phyloP scores from a whole-genome alignment of 2,888 invertebrate genomes.

The Callosobruchus maculatus region DNA sequence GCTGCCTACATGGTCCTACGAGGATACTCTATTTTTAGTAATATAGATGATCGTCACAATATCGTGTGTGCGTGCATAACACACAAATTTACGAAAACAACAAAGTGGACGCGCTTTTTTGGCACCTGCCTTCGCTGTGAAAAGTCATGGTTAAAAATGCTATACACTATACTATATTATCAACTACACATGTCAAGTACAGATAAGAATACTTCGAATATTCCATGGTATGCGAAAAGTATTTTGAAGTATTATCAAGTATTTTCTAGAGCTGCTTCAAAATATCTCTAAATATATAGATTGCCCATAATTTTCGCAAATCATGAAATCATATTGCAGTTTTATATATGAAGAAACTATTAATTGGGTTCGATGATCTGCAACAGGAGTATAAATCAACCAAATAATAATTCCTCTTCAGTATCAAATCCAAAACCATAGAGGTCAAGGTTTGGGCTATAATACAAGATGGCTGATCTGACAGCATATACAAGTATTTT shows the following conservation, averaged over 20 bases:
- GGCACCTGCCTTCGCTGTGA: neutral
- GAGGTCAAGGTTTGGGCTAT: too few relatives aligned
- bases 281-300: too few relatives aligned
- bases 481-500: too few relatives aligned
- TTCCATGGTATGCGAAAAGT: neutral
- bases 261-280: neutral
- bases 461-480: too few relatives aligned
- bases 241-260: neutral
- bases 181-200: neutral
- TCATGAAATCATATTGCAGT: too few relatives aligned
- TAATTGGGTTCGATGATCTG: too few relatives aligned
- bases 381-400: too few relatives aligned
- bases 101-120: neutral
- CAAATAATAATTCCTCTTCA: too few relatives aligned
- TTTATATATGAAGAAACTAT: too few relatives aligned
- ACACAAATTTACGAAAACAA: neutral
- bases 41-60: neutral
- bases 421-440: too few relatives aligned
- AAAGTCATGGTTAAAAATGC: neutral
- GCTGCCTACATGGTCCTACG: constrained; percentile 54
- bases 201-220: neutral
- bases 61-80: too few relatives aligned
- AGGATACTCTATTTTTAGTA: constrained; percentile 40
- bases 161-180: neutral
- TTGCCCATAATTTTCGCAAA: too few relatives aligned